Evolutionary conservation across 2,888 invertebrate species (phyloP), one percentile per base, ranked within the genome.

Genomic region (Acutogordius australiensis): DNA sequence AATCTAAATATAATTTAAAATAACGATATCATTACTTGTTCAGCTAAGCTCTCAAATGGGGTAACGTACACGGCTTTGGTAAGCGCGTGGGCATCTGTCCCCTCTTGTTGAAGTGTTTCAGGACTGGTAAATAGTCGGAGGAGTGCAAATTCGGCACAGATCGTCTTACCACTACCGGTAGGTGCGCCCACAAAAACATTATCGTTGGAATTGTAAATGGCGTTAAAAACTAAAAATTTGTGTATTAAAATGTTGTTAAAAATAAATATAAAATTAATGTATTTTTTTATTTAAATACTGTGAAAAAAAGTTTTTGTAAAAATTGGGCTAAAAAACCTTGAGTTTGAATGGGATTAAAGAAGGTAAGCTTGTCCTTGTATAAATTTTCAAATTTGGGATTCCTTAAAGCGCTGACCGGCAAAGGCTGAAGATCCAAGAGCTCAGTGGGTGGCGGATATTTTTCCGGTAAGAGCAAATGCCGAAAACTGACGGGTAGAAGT

Each of bases 331-430:
- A 8, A 60, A 30, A 59, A 74, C 74, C 73, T 76, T 90, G 88
- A 0, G 97, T 99, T 72, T 97, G 97, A 62, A 97, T 91, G 0
- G 97, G 90, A 73, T 97, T 97, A 71, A 97, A 94, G 70, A 88
- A 86, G 1, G 81, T 81, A 69, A 88, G 85, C 30, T 64, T 64
- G 8, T 84, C 82, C 1, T 75, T 74, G 68, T 94, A 97, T 45
- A 97, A 74, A 8, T 77, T 74, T 68, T 94, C 90, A 67, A 81
- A 91, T 62, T 79, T 78, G 0, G 80, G 74, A 71, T 90, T 88
- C 65, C 90, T 73, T 26, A 97, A 73, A 0, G 94, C 94, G 0
- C 87, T 84, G 23, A 78, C 73, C 0, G 94, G 94, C 61, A 97
- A 75, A 0, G 97, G 91, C 70, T 99, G 94, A 45, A 97, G 75